A percentile compares a stretch with the other conserved stretches of the same genome.
Conservation (phyloP, 2,797 vertebrate species). For the Smutsia gigantea region DNA sequence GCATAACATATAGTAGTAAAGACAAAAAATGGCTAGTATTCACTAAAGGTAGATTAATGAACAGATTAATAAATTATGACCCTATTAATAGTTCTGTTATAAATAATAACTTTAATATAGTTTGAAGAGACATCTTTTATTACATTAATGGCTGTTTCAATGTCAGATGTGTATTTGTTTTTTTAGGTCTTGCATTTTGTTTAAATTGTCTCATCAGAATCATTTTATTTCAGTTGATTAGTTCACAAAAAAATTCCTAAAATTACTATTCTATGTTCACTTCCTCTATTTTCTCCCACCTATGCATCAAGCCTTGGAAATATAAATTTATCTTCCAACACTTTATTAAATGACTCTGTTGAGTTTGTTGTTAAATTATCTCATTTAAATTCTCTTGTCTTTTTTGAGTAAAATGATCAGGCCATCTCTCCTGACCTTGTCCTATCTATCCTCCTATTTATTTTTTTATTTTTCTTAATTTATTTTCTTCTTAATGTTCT, state of each 20-base stretch:
- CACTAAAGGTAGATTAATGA: not conserved
- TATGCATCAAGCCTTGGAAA: not conserved
- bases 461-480: not conserved
- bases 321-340: not conserved
- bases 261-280: not conserved
- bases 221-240: not conserved
- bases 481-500: not conserved
- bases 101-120: not conserved
- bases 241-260: not conserved
- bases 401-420: not conserved
- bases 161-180: not conserved
- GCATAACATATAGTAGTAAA: not conserved
- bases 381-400: not conserved
- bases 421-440: not conserved
- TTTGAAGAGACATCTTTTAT: not conserved
- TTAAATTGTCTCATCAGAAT: not conserved
- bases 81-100: not conserved
- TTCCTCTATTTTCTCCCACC: not conserved
- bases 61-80: not conserved
- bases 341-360: not conserved
- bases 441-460: not conserved
- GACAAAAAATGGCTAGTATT: not conserved
- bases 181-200: not conserved
- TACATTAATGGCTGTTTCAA: not conserved
- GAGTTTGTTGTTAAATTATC: not conserved